phyloP scores from a whole-genome alignment of 2,113 vertebrate species.

The Perca fluviatilis region DNA sequence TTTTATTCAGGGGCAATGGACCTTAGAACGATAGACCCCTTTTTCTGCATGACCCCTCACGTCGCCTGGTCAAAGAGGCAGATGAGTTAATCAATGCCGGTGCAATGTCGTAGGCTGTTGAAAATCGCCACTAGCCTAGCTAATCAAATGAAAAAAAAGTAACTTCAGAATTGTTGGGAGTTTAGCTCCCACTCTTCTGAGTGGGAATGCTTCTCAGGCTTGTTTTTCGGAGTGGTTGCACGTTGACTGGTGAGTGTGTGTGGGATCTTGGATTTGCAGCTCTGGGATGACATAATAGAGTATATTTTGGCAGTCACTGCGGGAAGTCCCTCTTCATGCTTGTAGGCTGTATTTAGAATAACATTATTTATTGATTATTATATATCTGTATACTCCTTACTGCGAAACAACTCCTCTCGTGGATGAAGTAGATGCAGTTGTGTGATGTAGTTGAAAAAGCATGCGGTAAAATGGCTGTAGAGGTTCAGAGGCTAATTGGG shows the following conservation, averaged over 20 bases:
- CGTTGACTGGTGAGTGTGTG: conserved; percentile 31
- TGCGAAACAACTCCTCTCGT: not conserved
- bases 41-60: conserved; percentile 39
- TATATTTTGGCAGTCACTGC: conserved; percentile 35
- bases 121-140: not conserved
- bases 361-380: conserved; percentile 8
- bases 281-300: conserved; percentile 55
- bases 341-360: conserved; percentile 24
- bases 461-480: not conserved
- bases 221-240: conserved; percentile 7
- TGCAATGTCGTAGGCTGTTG: not conserved
- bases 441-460: not conserved
- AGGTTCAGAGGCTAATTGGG: not conserved
- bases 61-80: conserved; percentile 33
- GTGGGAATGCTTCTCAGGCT: conserved; percentile 57
- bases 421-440: conserved; percentile 2
- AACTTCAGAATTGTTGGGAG: conserved; percentile 7
- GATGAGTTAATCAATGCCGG: conserved; percentile 45
- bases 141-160: conserved; percentile 36
- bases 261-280: conserved; percentile 47
- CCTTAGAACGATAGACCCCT: conserved; percentile 32
- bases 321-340: conserved; percentile 34
- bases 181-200: conserved; percentile 62
- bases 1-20: conserved; percentile 35
- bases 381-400: not conserved